Evolutionary conservation across 1,140 invertebrate species (phyloP), one percentile per base, ranked within the genome.

Genomic region (Pogonomyrmex barbatus): DNA sequence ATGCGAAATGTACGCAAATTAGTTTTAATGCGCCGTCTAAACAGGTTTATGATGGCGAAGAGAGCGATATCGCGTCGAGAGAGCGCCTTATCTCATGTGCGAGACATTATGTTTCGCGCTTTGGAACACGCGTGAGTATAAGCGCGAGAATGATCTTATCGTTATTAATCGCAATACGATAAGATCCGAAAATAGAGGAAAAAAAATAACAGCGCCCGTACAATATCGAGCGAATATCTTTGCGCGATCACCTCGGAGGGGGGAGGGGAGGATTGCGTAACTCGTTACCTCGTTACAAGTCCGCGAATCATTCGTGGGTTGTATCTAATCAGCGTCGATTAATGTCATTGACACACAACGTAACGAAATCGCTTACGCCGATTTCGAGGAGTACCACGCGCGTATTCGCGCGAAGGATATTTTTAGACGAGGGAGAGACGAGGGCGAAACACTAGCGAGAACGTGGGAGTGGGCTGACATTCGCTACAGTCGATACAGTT

Each of bases 11-110:
- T 76, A 58, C n/a, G n/a, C 52, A 58, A 76, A 76, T 24, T 24
- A 4, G 14, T 36, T 30, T 54, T 33, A 76, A 10, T 58, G 30
- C n/a, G 8, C 0, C 8, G 14, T 12, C 12, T 17, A 60, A 60
- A 76, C 36, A 76, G 36, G 12, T 58, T 76, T 76, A 10, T 33
- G 39, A 30, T 17, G 39, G 39, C 42, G 60, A 6, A 76, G 12
- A 76, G n/a, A 70, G 45, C 39, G 30, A 52, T 73, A 73, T 73
- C 30, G 14, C 30, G 33, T 36, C 0, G 39, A 76, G 47, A 62
- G 50, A 17, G 17, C 24, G 24, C 0, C 81, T 89, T 89, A 78
- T 89, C 84, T 87, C 54, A 60, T 54, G 73, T 73, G 65, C n/a
- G 6, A n/a, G 33, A 76, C 54, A 42, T 39, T 50, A 9, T 10